A percentile compares a stretch with the other conserved stretches of the same genome.
phyloP scores from a whole-genome alignment of 2,888 invertebrate genomes.

The Ligdia adustata region DNA sequence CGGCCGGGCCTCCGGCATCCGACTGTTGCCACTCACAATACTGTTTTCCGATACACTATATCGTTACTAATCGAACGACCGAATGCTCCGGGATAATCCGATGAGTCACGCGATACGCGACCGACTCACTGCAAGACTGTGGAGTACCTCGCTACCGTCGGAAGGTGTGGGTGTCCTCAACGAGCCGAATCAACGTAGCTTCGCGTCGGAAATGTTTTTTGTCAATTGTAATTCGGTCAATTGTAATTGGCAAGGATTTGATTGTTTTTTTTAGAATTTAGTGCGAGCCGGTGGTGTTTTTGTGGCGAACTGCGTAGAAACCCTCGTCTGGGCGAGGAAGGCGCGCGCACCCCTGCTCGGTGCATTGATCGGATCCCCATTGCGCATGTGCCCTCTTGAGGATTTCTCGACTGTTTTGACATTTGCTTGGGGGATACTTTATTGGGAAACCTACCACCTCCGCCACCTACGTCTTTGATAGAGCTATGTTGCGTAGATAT shows the following conservation, averaged over 20 bases:
- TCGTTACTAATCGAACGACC: constrained; percentile 56
- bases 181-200: constrained; percentile 57
- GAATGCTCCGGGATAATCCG: constrained; percentile 70
- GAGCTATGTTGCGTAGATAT: constrained; percentile 9
- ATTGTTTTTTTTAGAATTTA: constrained; percentile 58
- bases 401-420: constrained; percentile 68
- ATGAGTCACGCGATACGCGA: constrained; percentile 72
- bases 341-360: constrained; percentile 73
- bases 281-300: constrained; percentile 64
- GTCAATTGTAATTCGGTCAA: too few relatives aligned
- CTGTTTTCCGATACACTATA: constrained; percentile 50
- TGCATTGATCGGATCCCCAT: constrained; percentile 76
- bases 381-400: constrained; percentile 71
- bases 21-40: constrained; percentile 55
- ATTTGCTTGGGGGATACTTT: constrained; percentile 45
- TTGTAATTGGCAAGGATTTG: constrained; percentile 39
- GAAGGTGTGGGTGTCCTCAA: constrained; percentile 80
- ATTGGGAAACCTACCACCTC: constrained; percentile 18
- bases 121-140: constrained; percentile 58
- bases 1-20: constrained; percentile 81
- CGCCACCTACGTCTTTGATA: constrained; percentile 20
- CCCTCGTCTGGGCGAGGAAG: constrained; percentile 58
- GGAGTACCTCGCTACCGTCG: constrained; percentile 44
- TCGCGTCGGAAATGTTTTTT: constrained; percentile 63
- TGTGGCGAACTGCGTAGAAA: constrained; percentile 78